Evolutionary conservation across 2,113 vertebrate species (phyloP).

Genomic region (Menura novaehollandiae): DNA sequence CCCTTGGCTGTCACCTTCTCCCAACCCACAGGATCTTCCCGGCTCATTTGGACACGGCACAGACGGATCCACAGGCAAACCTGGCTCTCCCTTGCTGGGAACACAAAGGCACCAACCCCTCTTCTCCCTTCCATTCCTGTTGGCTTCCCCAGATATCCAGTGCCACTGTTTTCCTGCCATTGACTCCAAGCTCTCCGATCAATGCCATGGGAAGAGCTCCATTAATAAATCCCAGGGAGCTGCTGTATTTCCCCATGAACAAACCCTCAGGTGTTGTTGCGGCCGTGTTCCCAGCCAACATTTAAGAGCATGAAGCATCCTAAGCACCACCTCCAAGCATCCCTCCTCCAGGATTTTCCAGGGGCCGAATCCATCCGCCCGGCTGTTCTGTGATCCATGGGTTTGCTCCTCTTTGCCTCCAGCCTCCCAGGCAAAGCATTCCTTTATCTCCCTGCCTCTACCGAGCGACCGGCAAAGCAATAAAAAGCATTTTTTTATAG

Average conservation of each 20-base stretch:
- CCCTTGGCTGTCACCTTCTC: accelerated
- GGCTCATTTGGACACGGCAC: background rate
- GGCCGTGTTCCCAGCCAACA: accelerated
- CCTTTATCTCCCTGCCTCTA: conserved; percentile 40
- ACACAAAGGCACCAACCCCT: accelerated
- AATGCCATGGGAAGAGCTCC: background rate
- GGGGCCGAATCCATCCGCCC: background rate
- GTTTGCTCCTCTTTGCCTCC: background rate
- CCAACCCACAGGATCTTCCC: background rate
- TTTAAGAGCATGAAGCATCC: background rate
- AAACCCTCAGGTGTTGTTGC: background rate
- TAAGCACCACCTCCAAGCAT: background rate
- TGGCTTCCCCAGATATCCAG: background rate
- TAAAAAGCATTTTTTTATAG: conserved; percentile 40
- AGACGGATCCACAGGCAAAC: accelerated
- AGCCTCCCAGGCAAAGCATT: conserved; percentile 10
- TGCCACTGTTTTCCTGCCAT: accelerated
- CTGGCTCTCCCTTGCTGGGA: background rate
- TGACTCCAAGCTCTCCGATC: background rate
- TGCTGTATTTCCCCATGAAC: accelerated
- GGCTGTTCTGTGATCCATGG: background rate
- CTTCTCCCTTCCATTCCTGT: background rate
- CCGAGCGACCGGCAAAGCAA: conserved; percentile 23
- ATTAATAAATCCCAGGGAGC: background rate
- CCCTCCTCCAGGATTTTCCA: background rate